These are phyloP conservation scores for Sinelater perroti DNA, from an alignment of 2,888 invertebrate genomes.

Conservation along the genomic window DNA sequence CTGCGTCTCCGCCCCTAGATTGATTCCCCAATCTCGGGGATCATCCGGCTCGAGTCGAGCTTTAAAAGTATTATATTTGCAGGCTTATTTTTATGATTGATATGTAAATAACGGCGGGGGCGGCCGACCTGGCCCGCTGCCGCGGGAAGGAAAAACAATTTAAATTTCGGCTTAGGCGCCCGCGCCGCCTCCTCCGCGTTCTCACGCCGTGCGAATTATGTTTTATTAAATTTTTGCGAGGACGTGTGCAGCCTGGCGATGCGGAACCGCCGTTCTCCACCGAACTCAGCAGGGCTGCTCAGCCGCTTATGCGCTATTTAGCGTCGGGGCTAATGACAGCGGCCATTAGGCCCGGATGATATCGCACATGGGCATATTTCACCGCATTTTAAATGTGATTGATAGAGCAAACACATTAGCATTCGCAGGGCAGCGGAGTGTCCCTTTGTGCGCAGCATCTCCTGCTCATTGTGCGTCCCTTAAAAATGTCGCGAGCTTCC, in stretches of 20 bases:
- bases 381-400: constrained; percentile 39
- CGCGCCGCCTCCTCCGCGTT: too few species aligned
- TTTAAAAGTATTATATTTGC: constrained; percentile 45
- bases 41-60: constrained; percentile 42
- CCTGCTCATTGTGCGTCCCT: constrained; percentile 13
- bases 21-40: constrained; percentile 44
- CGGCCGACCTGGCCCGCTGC: too few species aligned
- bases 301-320: constrained; percentile 29
- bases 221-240: too few species aligned
- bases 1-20: constrained; percentile 38
- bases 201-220: too few species aligned
- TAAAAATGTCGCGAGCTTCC: constrained; percentile 26
- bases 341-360: constrained; percentile 29
- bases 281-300: too few species aligned
- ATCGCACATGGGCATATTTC: constrained; percentile 35
- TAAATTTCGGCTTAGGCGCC: background rate
- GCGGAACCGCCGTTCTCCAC: background rate
- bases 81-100: constrained; percentile 47
- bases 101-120: constrained; percentile 44
- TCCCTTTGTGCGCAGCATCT: constrained; percentile 27
- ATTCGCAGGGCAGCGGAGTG: constrained; percentile 32
- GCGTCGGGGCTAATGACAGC: constrained; percentile 28
- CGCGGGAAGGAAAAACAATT: background rate
- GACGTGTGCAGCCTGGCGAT: background rate
- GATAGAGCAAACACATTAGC: constrained; percentile 42